Evolutionary conservation across 2,797 vertebrate species (phyloP), one percentile per base, ranked within the genome.

Genomic region (Arvicola amphibius): DNA sequence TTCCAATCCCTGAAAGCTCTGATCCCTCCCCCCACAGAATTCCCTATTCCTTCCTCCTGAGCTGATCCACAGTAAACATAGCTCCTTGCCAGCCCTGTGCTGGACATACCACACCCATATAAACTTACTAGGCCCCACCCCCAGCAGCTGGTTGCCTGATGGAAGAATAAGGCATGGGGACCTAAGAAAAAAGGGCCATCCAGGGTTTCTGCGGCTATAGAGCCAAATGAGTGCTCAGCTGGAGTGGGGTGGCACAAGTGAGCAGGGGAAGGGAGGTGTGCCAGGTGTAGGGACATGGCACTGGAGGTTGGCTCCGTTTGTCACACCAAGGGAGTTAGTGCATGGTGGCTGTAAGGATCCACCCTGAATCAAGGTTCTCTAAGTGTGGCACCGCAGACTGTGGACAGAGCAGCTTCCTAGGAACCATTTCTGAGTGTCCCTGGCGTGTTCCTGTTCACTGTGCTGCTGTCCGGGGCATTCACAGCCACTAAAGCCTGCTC

Each of bases 41-140:
- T 95, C 91, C 92, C 96, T 90, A 51, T 90, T 94, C 94, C 90
- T 97, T 96, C 94, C 93, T 95, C 87, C 88, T 73, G 80, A 27
- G 37, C 90, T 0, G 19, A 40, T 25, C 63, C 5, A n/a, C 34
- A 17, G 48, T 95, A 83, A 96, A 84, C 81, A 69, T 78, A 40
- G 17, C 88, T 81, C 27, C 2, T 59, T 88, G 78, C 77, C 69
- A 86, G 78, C 46, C 32, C 73, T 12, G 14, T 71, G 51, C 87
- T 21, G 40, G 12, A 56, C 67, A 73, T 4, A 0, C 86, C 37
- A 88, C 59, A 25, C 85, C 93, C 53, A 63, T 78, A 16, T 19
- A 25, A 10, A 0, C 43, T 34, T 40, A 2, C 21, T 63, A 53
- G 48, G 48, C 69, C 63, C n/a, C n/a, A 61, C 34, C 81, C 43